phyloP scores from a whole-genome alignment of 2,797 vertebrate genomes.

The Anniella stebbinsi region DNA sequence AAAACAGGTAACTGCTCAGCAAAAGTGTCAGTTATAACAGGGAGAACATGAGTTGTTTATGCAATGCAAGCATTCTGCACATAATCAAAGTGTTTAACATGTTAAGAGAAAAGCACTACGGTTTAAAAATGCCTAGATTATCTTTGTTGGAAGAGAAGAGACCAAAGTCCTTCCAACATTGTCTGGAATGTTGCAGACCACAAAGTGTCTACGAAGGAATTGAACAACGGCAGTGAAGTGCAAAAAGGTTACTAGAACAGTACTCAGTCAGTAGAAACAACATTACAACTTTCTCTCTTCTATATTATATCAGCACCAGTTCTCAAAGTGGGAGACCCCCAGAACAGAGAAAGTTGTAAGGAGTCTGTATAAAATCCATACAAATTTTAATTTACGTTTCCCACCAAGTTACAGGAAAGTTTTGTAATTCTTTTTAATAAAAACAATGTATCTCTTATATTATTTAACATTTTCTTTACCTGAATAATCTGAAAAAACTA shows the following conservation, averaged over 20 bases:
- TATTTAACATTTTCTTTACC: constrained; percentile 72
- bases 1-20: constrained; percentile 58
- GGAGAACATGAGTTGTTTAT: constrained; percentile 73
- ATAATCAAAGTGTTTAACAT: constrained; percentile 70
- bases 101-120: constrained; percentile 81
- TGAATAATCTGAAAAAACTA: constrained; percentile 70
- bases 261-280: constrained; percentile 66
- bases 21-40: constrained; percentile 75
- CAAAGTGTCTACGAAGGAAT: constrained; percentile 54
- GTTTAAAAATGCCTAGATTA: constrained; percentile 83
- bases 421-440: constrained; percentile 67
- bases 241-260: constrained; percentile 62
- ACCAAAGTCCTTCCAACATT: constrained; percentile 59
- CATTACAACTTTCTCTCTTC: constrained; percentile 71
- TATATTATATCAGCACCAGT: constrained; percentile 61
- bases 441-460: constrained; percentile 67
- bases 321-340: constrained; percentile 61
- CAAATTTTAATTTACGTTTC: constrained; percentile 68
- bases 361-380: constrained; percentile 73
- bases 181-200: constrained; percentile 76
- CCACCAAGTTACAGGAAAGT: constrained; percentile 75
- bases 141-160: constrained; percentile 71
- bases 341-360: constrained; percentile 77
- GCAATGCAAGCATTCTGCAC: constrained; percentile 73
- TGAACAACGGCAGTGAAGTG: constrained; percentile 73